Conservation (phyloP, 1,140 invertebrate genomes). For the Cherax quadricarinatus region DNA sequence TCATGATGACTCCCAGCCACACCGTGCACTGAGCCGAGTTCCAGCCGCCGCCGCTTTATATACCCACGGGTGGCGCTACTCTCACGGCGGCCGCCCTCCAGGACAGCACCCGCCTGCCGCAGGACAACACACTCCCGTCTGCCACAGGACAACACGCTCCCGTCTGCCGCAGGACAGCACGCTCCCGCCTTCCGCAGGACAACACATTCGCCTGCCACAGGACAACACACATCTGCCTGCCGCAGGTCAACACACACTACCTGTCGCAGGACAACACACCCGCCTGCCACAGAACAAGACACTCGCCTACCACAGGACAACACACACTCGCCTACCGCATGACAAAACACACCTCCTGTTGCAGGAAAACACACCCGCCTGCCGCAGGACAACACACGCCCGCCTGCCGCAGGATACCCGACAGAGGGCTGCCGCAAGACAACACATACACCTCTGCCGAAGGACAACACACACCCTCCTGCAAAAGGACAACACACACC, state of each 20-base stretch:
- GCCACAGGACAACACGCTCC: constrained; percentile 13
- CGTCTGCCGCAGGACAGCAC: neutral
- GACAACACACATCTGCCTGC: neutral
- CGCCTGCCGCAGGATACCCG: neutral
- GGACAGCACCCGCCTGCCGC: constrained; percentile 21
- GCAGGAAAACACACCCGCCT: neutral
- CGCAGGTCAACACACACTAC: no score
- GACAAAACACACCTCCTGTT: no score
- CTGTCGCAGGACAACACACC: neutral
- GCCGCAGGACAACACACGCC: no score
- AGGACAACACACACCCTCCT: neutral
- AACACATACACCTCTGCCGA: neutral
- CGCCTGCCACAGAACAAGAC: no score
- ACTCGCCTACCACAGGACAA: no score
- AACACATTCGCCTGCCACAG: neutral
- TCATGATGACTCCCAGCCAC: constrained; percentile 48
- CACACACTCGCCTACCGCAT: no score
- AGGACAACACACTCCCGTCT: neutral
- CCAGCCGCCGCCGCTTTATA: constrained; percentile 32
- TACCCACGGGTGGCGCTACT: constrained; percentile 48
- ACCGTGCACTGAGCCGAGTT: constrained; percentile 57
- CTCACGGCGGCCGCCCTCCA: constrained; percentile 39
- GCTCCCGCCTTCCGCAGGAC: neutral
- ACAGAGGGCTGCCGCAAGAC: neutral
- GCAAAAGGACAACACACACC: neutral